Base-by-base conservation (phyloP, 2,888 invertebrate species). In the Cerastis leucographa region DNA sequence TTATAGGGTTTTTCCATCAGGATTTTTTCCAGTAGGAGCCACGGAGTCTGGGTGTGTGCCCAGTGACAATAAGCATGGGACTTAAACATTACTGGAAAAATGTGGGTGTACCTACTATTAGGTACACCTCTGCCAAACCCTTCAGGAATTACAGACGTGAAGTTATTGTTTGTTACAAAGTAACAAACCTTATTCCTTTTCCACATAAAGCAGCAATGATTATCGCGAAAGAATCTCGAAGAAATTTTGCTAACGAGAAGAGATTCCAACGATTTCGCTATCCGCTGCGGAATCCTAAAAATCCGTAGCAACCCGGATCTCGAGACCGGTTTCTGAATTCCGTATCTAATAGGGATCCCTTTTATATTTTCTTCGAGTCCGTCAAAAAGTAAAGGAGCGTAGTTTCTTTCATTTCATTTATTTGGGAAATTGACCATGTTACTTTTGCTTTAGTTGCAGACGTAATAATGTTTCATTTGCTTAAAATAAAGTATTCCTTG, bases 251-350 rank as follows among this genome's bases (percentile, higher is more conserved):
- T 79, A 76, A 79, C 66, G 69, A 76, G 69, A 73, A 76, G 64
- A 81, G 65, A 81, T 81, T 78, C 66, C 70, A 61, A 61, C 74
- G 44, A 73, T 77, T 61, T 62, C 70, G 44, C 46, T 73, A 69
- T 76, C 56, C 61, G 40, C 68, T 64, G 54, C 46, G 88, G 88
- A 79, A 88, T 88, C 68, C 56, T 25, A 66, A 86, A 78, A 88
- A 80, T 86, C 62, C 66, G 62, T 61, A 73, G 76, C 65, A 74
- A 80, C 67, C 73, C 71, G 75, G 78, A 71, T 73, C 83, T 73
- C 22, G 42, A 29, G 65, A 64, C 64, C 71, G 62, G 62, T 71
- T 71, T 68, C 70, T 56, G 71, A 65, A 86, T 87, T 78, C 78
- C 80, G 51, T 44, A 74, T 71, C 78, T 83, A 85, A 70, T 82